Evolutionary conservation across 2,797 vertebrate species (phyloP).

Genomic region (Odontamblyopus rebecca): DNA sequence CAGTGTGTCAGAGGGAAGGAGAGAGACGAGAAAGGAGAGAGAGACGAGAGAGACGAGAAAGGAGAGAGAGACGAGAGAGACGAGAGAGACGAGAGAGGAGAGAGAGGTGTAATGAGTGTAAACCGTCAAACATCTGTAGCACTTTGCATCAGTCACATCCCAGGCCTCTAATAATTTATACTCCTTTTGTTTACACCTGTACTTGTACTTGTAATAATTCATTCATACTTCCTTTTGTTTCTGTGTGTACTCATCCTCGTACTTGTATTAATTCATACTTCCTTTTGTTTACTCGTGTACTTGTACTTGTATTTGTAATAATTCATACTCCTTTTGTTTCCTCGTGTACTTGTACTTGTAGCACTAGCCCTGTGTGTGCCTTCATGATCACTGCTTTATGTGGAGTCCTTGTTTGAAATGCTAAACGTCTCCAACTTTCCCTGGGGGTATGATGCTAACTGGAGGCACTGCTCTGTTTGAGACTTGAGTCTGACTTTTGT

Average conservation of each 20-base stretch:
- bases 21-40: too few species aligned
- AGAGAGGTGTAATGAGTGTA: slow-evolving; percentile 20
- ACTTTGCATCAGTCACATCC: slow-evolving; percentile 19
- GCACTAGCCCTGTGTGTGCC: too few species aligned
- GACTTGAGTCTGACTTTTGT: too few species aligned
- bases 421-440: too few species aligned
- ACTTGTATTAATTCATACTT: slow-evolving; percentile 9
- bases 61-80: background rate
- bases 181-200: slow-evolving; percentile 3
- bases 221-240: slow-evolving; percentile 14
- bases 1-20: too few species aligned
- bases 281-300: slow-evolving; percentile 1
- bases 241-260: background rate
- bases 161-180: slow-evolving; percentile 14
- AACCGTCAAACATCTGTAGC: slow-evolving; percentile 9
- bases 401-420: too few species aligned
- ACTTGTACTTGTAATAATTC: slow-evolving; percentile 4
- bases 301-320: background rate
- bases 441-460: too few species aligned
- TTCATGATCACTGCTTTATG: too few species aligned
- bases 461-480: too few species aligned
- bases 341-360: background rate
- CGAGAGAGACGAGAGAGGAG: background rate
- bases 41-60: too few species aligned
- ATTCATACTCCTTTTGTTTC: slow-evolving; percentile 13